Evolutionary conservation across 1,140 invertebrate genomes (phyloP), one percentile per base, ranked within the genome.

Genomic region (Nephila pilipes): DNA sequence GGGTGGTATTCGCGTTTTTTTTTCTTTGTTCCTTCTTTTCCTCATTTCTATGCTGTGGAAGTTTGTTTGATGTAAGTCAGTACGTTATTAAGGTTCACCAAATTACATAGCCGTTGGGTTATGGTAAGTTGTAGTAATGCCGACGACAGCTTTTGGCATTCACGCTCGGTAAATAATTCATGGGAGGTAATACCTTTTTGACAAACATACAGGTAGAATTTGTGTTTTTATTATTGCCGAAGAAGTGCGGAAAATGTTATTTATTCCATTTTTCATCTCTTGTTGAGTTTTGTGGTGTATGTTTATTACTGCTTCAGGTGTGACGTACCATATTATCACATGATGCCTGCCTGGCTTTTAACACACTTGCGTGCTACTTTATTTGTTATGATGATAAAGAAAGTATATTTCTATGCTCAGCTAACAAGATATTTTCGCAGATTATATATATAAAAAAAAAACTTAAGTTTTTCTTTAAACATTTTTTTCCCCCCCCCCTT

Each of bases 1-100:
- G 90, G 90, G 90, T 92, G 90, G 90, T 85, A 92, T 90, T 63
- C 46, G n/a, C 5, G 8, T 1, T 38, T 57, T 83, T 83, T 83
- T 75, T 38, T 65, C 29, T n/a, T 2, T 55, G 6, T 20, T 79
- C 8, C 80, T 36, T 60, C 18, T 29, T 12, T 12, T 38, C 25
- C 57, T 87, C 60, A 69, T 75, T 36, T 75, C 32, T 32, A 46
- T 87, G 58, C 57, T 29, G 32, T 46, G 36, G 29, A 25, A 60
- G 85, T 87, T 87, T 87, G 60, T 63, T 87, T 69, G 85, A 58
- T 60, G 36, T 69, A 36, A 60, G 57, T 65, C 57, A 87, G 16
- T 69, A 10, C 12, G 36, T 69, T 87, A 65, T 75, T 75, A 75
- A 32, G 29, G 69, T 75, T 4, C 0, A 8, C 58, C 2, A 87